Evolutionary conservation across 2,888 invertebrate species (phyloP), one percentile per base, ranked within the genome.

Genomic region (Anticlea derivata): DNA sequence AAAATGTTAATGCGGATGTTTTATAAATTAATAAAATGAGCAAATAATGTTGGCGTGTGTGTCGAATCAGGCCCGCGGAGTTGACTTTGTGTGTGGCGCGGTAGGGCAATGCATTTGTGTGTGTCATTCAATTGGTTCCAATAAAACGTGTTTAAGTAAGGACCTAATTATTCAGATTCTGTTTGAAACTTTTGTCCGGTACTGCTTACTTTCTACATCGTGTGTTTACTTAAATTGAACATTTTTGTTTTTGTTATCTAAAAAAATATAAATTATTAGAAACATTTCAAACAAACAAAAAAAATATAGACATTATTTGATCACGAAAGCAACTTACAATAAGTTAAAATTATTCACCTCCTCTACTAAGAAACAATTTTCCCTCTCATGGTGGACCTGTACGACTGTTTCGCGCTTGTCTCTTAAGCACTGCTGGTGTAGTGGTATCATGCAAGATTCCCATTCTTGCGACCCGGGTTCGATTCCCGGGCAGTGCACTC

Each of bases 401-500:
- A 38, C 17, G 5, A 7, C 6, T 37, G 31, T 31, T 49, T 49
- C 38, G 17, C 7, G 0, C 7, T 0, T 2, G 4, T 0, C 0
- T 0, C 0, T 0, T 23, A 59, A 86, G 96, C 96, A 96, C 96
- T 96, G 96, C 95, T 96, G 95, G 96, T 96, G 96, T 96, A 97
- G 95, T 96, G 97, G 96, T 96, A 96, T 96, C 96, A 96, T 96
- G 96, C 95, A 96, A 96, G 96, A 96, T 95, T 96, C 96, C 96
- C 96, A 96, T 96, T 96, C 96, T 96, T 96, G 96, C 95, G 96
- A 96, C 95, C 95, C 96, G 96, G 96, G 96, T 97, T 97, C 96
- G 96, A 97, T 96, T 95, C 95, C 95, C 95, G 95, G 95, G 94
- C 95, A 94, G 95, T 94, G 95, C 95, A 95, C n/a, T 20, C 1